Base-by-base conservation (phyloP, 2,888 invertebrate species). In the Metalampra italica region DNA sequence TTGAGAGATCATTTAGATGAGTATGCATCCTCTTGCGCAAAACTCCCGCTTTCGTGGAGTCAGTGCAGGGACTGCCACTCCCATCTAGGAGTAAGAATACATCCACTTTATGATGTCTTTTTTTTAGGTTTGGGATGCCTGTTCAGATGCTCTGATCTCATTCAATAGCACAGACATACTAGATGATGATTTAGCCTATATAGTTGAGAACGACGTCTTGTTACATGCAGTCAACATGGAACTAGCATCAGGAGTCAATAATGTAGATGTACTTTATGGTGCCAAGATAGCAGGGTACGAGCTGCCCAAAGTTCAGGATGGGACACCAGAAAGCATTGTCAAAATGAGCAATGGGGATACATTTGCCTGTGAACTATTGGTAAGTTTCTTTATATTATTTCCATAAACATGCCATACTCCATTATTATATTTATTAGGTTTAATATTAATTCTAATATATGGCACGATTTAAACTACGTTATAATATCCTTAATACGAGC, bases 121-220 rank as follows among this genome's bases (percentile, higher is more conserved):
- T 29, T 66, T 77, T 41, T 71, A 97, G 97, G 95, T 98, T 14
- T 98, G 98, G 97, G 98, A 98, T 81, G 94, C 95, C 3, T 92
- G 94, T 70, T 97, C 98, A 0, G 95, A 97, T 78, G 95, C 97
- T 0, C 88, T 94, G 64, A 97, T 98, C 55, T 93, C 94, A 52
- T 98, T 98, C 75, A 94, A 94, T 62, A 88, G 86, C 56, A 90
- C 95, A 52, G 93, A 94, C 11, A 90, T 94, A 54, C 83, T 93
- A 62, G 86, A 91, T 15, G 92, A 94, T 42, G 93, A 96, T 72
- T 91, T 99, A 1, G 97, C 98, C 0, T 97, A 95, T 74, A 95
- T 99, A 59, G 95, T 98, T 11, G 99, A 99, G 87, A 99, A 98
- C 87, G 95, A 98, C 84, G 91, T 98, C 5, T 91, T 98, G 42